Percentiles rank a stretch among this genome's conserved stretches.
These are phyloP conservation scores for Dendrocopos noguchii DNA, from an alignment of 2,113 vertebrate species.

Conservation along the genomic window DNA sequence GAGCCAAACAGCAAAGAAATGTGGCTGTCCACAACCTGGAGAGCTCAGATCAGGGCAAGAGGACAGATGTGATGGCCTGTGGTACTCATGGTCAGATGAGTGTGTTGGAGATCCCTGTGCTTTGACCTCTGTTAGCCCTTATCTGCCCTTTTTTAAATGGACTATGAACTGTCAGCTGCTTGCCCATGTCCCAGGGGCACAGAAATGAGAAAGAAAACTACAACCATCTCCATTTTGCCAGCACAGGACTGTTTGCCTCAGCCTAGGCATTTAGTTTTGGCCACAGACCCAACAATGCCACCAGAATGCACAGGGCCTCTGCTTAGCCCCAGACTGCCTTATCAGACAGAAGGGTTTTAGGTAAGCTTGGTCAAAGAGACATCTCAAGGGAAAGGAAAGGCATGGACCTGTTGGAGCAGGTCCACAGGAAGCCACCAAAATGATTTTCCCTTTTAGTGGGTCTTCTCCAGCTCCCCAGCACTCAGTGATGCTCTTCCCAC, in stretches of 20 bases:
- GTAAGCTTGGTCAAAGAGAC: neutral
- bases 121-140: neutral
- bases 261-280: neutral
- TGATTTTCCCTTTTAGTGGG: neutral
- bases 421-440: neutral
- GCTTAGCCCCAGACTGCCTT: neutral
- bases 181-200: neutral
- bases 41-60: neutral
- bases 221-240: neutral
- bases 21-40: neutral
- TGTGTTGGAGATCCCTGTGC: neutral
- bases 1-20: neutral
- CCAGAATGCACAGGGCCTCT: neutral
- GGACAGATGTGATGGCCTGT: rapidly evolving
- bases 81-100: neutral
- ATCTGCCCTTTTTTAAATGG: neutral
- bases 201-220: neutral
- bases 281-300: neutral
- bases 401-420: neutral
- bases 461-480: neutral
- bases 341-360: neutral
- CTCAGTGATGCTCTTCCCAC: neutral
- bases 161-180: neutral
- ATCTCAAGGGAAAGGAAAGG: neutral
- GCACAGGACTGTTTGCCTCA: neutral